Conservation (phyloP, 2,888 invertebrate genomes). For the Zaprionus bogoriensis region DNA sequence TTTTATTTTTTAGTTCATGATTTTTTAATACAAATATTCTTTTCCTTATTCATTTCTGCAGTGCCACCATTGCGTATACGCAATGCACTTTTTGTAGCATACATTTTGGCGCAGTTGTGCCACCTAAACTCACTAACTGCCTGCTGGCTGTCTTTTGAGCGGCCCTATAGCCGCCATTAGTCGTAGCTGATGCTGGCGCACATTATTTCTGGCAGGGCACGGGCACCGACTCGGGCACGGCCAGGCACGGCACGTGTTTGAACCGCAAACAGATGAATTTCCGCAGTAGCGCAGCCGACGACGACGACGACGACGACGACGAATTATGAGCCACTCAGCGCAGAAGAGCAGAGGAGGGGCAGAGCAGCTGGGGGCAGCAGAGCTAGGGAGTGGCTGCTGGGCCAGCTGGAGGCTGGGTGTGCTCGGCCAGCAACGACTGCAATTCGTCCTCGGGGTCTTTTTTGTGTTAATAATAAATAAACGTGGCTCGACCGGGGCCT, state of each 20-base stretch:
- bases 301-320: slow-evolving; percentile 53
- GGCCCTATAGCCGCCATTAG: slow-evolving; percentile 60
- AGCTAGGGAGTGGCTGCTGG: neutral
- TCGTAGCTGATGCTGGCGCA: slow-evolving; percentile 58
- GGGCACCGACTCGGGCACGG: no score
- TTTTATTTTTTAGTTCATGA: neutral
- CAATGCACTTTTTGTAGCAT: slow-evolving; percentile 5
- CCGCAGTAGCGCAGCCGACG: slow-evolving; percentile 50
- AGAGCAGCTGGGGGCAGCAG: slow-evolving; percentile 39
- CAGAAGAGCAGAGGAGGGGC: slow-evolving; percentile 9
- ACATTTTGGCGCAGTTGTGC: slow-evolving; percentile 22
- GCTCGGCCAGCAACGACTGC: slow-evolving; percentile 42
- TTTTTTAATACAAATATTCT: neutral
- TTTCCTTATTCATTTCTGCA: neutral
- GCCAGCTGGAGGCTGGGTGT: slow-evolving; percentile 38
- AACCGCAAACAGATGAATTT: slow-evolving; percentile 77
- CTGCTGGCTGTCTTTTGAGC: slow-evolving; percentile 7
- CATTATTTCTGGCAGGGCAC: slow-evolving; percentile 70
- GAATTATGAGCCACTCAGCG: slow-evolving; percentile 78
- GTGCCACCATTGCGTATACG: slow-evolving; percentile 1
- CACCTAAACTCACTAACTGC: slow-evolving; percentile 1
- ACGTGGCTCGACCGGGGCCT: slow-evolving; percentile 40
- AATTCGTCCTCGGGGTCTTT: slow-evolving; percentile 75
- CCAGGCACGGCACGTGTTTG: slow-evolving; percentile 67
- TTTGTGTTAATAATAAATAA: slow-evolving; percentile 79